Conservation (phyloP, 2,113 vertebrate genomes). For the Mormyrus lacerda region DNA sequence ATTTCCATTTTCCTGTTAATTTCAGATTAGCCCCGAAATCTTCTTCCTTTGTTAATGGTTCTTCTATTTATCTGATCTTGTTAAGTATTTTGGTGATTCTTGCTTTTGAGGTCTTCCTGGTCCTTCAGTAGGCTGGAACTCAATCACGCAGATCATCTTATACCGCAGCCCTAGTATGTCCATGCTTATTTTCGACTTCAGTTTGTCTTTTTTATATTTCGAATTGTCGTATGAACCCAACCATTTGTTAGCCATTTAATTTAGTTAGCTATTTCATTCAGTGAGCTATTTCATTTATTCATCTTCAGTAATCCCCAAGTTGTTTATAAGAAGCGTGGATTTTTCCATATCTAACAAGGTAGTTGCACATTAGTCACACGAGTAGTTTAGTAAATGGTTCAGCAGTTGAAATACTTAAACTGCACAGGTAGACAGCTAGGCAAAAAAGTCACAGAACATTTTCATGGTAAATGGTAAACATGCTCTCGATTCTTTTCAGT, state of each 20-base stretch:
- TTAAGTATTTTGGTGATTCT: not conserved
- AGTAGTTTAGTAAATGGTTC: not conserved
- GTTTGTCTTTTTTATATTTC: not conserved
- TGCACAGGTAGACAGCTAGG: not conserved
- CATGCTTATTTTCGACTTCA: not conserved
- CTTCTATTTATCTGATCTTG: not conserved
- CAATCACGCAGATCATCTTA: not conserved
- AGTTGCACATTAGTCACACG: not conserved
- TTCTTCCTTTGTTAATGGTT: not conserved
- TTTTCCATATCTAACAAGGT: not conserved
- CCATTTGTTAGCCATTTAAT: no score
- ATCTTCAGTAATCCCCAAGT: not conserved
- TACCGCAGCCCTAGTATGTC: not conserved
- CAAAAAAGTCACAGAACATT: not conserved
- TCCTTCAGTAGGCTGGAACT: not conserved
- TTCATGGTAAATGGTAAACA: not conserved
- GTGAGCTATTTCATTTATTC: not conserved
- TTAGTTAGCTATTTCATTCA: no score
- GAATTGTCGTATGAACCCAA: not conserved
- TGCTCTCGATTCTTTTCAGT: not conserved
- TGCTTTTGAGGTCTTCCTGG: not conserved
- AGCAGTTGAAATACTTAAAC: no score
- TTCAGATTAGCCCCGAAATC: not conserved
- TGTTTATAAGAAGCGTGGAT: not conserved
- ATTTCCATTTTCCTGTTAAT: not conserved